Conservation (phyloP, 1,140 invertebrate species). For the Penaeus chinensis region DNA sequence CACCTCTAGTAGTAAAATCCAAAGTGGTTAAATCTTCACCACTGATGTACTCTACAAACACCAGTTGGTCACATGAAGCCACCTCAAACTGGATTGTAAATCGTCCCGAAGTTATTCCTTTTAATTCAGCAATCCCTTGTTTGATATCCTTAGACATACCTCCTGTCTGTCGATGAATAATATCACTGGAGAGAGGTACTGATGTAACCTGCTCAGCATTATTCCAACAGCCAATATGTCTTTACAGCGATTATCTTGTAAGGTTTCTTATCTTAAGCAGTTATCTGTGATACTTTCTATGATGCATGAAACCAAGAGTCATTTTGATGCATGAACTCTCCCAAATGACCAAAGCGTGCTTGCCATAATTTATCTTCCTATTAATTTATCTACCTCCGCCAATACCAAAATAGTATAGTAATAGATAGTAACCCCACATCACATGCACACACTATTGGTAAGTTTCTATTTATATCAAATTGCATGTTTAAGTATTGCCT, state of each 20-base stretch:
- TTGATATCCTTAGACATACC: constrained; percentile 30
- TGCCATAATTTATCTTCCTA: constrained; percentile 26
- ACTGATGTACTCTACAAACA: neutral
- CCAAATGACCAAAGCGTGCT: constrained; percentile 26
- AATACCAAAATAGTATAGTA: no score
- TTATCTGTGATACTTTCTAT: constrained; percentile 32
- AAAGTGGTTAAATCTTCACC: constrained; percentile 32
- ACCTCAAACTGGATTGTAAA: constrained; percentile 30
- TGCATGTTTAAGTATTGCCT: no score
- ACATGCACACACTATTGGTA: no score
- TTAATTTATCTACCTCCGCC: constrained; percentile 2
- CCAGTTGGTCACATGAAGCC: neutral
- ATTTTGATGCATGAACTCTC: constrained; percentile 26
- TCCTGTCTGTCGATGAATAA: neutral
- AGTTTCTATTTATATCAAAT: no score
- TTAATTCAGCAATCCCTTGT: constrained; percentile 31
- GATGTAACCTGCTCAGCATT: no score
- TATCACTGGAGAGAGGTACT: neutral
- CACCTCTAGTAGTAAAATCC: constrained; percentile 28
- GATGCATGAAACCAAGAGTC: constrained; percentile 32
- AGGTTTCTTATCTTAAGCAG: constrained; percentile 24
- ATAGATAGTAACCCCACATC: no score
- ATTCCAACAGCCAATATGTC: neutral
- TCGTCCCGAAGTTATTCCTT: neutral
- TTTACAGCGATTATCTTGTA: neutral